Conservation (phyloP, 2,113 vertebrate genomes). For the Pseudorasbora parva region DNA sequence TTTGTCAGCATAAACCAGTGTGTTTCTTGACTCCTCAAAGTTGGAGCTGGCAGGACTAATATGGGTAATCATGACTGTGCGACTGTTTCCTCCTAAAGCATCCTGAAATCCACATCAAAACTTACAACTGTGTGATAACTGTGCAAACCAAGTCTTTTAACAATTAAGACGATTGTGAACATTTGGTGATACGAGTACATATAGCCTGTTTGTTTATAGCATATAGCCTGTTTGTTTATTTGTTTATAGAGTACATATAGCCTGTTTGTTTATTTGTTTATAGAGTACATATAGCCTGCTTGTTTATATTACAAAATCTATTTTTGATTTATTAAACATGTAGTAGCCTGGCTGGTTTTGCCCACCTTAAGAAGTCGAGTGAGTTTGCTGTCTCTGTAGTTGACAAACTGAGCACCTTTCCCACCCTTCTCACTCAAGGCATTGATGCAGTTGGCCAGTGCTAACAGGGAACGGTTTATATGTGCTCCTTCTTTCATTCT, state of each 20-base stretch:
- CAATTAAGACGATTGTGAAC: not conserved
- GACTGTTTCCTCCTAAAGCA: slow-evolving; percentile 88
- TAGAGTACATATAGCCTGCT: too few species aligned
- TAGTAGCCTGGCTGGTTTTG: not conserved
- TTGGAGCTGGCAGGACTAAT: slow-evolving; percentile 89
- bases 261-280: too few species aligned
- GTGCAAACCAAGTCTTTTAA: not conserved
- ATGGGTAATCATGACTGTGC: slow-evolving; percentile 93
- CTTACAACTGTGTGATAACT: not conserved
- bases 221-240: too few species aligned
- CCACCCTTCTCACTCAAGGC: slow-evolving; percentile 83
- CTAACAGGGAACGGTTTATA: slow-evolving; percentile 92
- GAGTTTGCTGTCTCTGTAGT: slow-evolving; percentile 94
- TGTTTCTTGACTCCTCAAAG: slow-evolving; percentile 91
- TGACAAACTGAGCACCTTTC: slow-evolving; percentile 81
- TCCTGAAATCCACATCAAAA: slow-evolving; percentile 74
- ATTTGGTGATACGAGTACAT: too few species aligned
- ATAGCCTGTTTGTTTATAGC: too few species aligned
- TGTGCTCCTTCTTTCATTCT: slow-evolving; percentile 92
- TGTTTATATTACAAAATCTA: too few species aligned
- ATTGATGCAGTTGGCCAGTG: slow-evolving; percentile 94
- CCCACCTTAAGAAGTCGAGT: slow-evolving; percentile 89
- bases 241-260: too few species aligned
- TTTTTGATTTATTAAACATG: too few species aligned
- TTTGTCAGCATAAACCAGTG: slow-evolving; percentile 86